Evolutionary conservation across 2,888 invertebrate genomes (phyloP), one percentile per base, ranked within the genome.

Genomic region (Podabrus alpinus): DNA sequence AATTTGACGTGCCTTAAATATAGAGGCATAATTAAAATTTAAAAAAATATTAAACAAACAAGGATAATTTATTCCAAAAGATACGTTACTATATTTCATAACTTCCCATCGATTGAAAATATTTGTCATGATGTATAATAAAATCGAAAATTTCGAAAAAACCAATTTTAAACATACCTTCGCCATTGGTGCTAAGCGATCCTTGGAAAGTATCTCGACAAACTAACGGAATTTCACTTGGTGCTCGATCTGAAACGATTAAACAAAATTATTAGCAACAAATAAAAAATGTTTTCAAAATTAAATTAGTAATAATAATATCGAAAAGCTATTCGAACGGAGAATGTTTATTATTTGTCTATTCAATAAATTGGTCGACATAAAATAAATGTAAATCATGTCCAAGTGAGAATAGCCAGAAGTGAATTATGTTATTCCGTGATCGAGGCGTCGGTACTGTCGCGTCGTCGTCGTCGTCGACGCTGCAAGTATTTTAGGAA

Each of bases 181-280:
- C 93, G 84, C 94, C 94, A 87, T 94, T 94, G 85, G 95, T 95
- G 86, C 94, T 93, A 83, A 94, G 91, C 80, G 95, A 95, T 83
- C 92, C 94, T 81, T 91, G 90, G 82, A 89, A 90, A 86, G 91
- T 91, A 88, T 92, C 90, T 88, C 92, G 89, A 83, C 90, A 92
- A 78, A 88, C 85, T 76, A 86, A 84, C 80, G 88, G 86, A 85
- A 91, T 91, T 89, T 94, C 94, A 87, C 93, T 94, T 84, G 91
- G 91, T 80, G 91, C 91, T 82, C 90, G 90, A 88, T 91, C 92
- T 92, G 88, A 77, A 90, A 90, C 79, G 83, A 82, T 82, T 83
- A 81, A 79, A 79, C 80, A 75, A 16, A 5, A 25, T 11, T 25
- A 25, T 25, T 25, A 25, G 25, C 4, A 21, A 21, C 1, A 25